These are phyloP conservation scores for Eunapius fragilis DNA, from an alignment of 37 sponge, comb jelly and placozoan species.

Conservation along the genomic window DNA sequence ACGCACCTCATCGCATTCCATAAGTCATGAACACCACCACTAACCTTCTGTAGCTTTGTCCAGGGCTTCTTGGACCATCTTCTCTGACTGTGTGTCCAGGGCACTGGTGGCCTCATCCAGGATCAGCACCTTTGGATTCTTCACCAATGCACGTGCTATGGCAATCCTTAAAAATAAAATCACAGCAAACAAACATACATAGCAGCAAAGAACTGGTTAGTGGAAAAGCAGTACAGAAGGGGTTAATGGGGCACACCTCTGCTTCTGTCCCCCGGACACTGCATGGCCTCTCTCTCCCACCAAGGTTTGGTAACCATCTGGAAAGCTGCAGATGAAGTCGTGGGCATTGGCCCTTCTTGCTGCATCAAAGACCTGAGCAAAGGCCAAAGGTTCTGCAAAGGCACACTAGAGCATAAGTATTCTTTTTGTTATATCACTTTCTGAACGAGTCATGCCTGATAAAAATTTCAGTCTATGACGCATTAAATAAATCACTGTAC, in stretches of 20 bases:
- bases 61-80: conserved; percentile 67
- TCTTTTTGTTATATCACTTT: no score
- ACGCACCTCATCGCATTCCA: no score
- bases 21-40: no score
- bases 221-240: not conserved
- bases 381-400: no score
- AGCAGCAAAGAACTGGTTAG: not conserved
- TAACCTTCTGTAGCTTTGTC: conserved; percentile 45
- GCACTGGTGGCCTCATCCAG: conserved; percentile 88
- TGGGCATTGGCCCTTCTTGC: conserved; percentile 86
- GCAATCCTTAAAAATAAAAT: conserved; percentile 52
- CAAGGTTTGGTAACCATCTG: conserved; percentile 81
- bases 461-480: no score
- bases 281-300: conserved; percentile 89
- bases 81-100: conserved; percentile 74
- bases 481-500: no score
- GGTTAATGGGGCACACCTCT: not conserved
- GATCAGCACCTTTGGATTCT: conserved; percentile 71
- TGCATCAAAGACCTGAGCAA: conserved; percentile 71
- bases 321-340: conserved; percentile 75
- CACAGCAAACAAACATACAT: no score
- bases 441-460: no score
- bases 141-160: conserved; percentile 77
- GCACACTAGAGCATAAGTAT: no score
- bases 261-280: conserved; percentile 87